Conservation (phyloP, 2,797 vertebrate genomes). For the Urosaurus nigricauda region DNA sequence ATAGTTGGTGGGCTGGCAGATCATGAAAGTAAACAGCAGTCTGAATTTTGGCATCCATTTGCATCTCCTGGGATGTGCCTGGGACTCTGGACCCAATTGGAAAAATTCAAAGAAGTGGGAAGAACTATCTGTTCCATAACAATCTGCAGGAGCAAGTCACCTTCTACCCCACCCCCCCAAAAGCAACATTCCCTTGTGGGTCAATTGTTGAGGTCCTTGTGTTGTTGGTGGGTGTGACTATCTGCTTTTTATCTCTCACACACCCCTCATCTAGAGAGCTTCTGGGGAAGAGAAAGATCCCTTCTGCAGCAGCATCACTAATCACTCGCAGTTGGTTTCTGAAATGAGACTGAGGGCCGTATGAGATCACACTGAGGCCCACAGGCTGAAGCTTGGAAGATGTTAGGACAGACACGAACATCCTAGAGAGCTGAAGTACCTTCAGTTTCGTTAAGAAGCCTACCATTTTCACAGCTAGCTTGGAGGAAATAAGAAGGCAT, state of each 20-base stretch:
- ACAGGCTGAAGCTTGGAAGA: not conserved
- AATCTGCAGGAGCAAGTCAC: not conserved
- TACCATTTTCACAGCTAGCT: not conserved
- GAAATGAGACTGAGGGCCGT: not conserved
- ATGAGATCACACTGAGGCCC: not conserved
- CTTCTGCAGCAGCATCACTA: not conserved
- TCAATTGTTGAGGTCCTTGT: not conserved
- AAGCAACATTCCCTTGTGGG: not conserved
- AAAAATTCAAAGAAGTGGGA: not conserved
- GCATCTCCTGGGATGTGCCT: not conserved
- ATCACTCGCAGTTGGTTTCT: not conserved
- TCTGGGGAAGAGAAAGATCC: not conserved
- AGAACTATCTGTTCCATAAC: not conserved
- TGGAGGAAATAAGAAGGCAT: not conserved
- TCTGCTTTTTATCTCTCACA: not conserved
- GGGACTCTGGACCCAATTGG: not conserved
- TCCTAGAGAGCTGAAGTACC: not conserved
- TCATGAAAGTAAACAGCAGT: not conserved
- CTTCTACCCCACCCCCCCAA: not conserved
- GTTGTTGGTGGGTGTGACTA: not conserved
- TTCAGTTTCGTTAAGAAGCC: not conserved
- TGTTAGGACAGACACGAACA: not conserved
- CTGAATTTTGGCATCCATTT: not conserved
- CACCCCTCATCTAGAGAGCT: not conserved
- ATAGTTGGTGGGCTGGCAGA: not conserved